Evolutionary conservation across 2,797 vertebrate species (phyloP).

Genomic region (Hippocampus kuda): DNA sequence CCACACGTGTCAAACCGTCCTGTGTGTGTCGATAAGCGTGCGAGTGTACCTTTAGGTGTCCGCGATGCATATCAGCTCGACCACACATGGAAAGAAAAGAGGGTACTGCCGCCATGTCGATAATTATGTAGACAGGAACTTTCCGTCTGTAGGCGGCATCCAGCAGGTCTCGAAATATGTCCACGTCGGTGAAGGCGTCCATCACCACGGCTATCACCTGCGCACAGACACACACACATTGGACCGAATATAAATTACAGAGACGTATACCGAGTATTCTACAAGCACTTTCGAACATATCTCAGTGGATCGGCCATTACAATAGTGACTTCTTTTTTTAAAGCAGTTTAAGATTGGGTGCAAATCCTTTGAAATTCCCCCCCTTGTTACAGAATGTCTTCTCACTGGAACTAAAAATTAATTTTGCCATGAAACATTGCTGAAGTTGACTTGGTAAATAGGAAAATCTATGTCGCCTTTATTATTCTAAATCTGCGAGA

Average conservation of each 20-base stretch:
- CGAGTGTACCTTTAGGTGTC: slow-evolving; percentile 82
- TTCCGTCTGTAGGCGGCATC: slow-evolving; percentile 81
- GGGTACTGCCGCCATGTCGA: slow-evolving; percentile 76
- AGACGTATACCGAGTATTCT: background rate
- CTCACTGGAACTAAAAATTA: too few species aligned
- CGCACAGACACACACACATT: background rate
- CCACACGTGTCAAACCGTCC: slow-evolving; percentile 5
- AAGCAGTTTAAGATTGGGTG: too few species aligned
- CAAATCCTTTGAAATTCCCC: too few species aligned
- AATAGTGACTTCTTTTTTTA: background rate
- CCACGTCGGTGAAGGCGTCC: slow-evolving; percentile 93
- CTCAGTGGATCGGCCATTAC: background rate
- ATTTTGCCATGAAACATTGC: too few species aligned
- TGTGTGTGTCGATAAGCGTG: slow-evolving; percentile 8
- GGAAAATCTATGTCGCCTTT: too few species aligned
- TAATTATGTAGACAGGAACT: slow-evolving; percentile 88
- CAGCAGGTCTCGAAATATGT: slow-evolving; percentile 93
- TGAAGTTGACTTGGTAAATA: too few species aligned
- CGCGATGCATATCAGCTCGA: slow-evolving; percentile 83
- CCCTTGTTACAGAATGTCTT: too few species aligned
- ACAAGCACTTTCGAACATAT: background rate
- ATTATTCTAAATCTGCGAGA: too few species aligned
- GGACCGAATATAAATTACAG: background rate
- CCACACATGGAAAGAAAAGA: slow-evolving; percentile 93
- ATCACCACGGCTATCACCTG: slow-evolving; percentile 93